Evolutionary conservation across 53 echinoderm and acorn worm species (phyloP).

Genomic region (Astropecten irregularis): DNA sequence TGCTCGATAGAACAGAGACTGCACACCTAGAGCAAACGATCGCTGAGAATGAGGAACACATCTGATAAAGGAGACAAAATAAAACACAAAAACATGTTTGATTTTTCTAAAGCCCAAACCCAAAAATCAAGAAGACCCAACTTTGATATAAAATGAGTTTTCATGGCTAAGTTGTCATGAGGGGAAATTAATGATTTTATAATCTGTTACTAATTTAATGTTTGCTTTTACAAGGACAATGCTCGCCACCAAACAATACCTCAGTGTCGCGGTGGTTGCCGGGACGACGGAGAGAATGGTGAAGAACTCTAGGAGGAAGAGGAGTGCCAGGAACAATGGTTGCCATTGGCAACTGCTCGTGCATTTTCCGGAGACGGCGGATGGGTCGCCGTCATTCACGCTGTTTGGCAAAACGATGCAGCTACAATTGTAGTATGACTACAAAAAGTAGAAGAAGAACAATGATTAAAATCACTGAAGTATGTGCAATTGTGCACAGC

Average conservation of each 20-base stretch:
- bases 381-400: constrained; percentile 16
- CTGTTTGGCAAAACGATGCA: constrained; percentile 65
- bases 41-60: constrained; percentile 97
- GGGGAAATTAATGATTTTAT: background rate
- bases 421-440: constrained; percentile 85
- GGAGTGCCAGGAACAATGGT: constrained; percentile 75
- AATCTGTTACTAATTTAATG: too few species aligned
- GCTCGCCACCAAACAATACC: too few species aligned
- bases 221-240: too few species aligned
- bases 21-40: constrained; percentile 95
- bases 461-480: background rate
- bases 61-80: constrained; percentile 43
- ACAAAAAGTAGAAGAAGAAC: background rate
- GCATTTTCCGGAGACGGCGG: constrained; percentile 83
- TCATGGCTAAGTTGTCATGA: background rate
- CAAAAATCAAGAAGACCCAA: too few species aligned
- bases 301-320: constrained; percentile 85
- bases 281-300: constrained; percentile 96
- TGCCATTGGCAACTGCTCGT: constrained; percentile 62
- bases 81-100: background rate
- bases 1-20: constrained; percentile 89
- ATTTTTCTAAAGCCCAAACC: too few species aligned
- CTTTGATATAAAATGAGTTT: too few species aligned
- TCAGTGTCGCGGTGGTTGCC: constrained; percentile 84
- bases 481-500: too few species aligned